Percentiles rank a stretch among this genome's conserved stretches.
These are phyloP conservation scores for Chrysomela aeneicollis DNA, from an alignment of 2,888 invertebrate species.

Conservation along the genomic window DNA sequence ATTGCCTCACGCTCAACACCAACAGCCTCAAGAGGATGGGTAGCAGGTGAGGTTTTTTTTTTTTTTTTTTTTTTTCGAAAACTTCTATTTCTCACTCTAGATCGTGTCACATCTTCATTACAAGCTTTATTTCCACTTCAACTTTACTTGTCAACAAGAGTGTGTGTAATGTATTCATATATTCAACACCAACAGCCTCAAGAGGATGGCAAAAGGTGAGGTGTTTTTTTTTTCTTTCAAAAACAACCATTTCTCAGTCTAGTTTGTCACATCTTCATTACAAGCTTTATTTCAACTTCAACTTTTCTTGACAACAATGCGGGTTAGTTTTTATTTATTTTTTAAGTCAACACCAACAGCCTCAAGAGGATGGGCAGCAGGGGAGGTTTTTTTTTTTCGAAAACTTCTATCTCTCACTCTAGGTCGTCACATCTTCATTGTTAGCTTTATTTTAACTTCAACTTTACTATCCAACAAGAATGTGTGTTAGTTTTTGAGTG, in stretches of 20 bases:
- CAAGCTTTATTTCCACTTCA: not conserved
- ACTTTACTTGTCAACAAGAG: no score
- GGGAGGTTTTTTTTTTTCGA: conserved; percentile 35
- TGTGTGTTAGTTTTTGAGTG: no score
- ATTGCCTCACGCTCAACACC: conserved; percentile 37
- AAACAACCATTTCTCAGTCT: no score
- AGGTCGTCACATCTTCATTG: not conserved
- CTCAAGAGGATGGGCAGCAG: conserved; percentile 55
- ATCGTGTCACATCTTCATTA: not conserved
- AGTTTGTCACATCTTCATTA: no score
- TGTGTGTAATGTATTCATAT: no score
- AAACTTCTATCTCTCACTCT: not conserved
- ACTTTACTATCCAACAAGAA: no score
- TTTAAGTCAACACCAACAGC: conserved; percentile 45
- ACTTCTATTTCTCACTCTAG: not conserved
- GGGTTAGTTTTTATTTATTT: no score
- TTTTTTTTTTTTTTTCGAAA: conserved; percentile 4
- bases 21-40: conserved; percentile 52
- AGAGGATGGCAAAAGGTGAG: no score
- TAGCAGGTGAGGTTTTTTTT: conserved; percentile 48
- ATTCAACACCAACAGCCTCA: no score
- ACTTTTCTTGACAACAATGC: no score
- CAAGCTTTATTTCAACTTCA: no score
- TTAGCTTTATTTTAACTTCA: not conserved
- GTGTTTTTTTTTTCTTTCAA: no score